A percentile compares a stretch with the other conserved stretches of the same genome.
phyloP scores from a whole-genome alignment of 2,888 invertebrate species.

The Dryobota labecula region DNA sequence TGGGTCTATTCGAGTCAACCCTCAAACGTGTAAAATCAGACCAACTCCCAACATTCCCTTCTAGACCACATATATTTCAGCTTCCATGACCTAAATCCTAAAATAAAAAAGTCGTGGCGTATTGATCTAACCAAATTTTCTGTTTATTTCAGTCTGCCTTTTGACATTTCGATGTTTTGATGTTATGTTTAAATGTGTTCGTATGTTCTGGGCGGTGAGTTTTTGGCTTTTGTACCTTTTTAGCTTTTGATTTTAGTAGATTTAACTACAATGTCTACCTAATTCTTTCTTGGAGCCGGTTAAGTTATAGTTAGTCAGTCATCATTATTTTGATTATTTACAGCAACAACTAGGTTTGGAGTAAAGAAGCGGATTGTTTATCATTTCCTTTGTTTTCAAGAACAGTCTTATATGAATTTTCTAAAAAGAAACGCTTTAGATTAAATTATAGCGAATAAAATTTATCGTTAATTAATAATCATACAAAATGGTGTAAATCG shows the following conservation, averaged over 20 bases:
- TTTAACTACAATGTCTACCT: background rate
- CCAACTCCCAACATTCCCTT: conserved; percentile 42
- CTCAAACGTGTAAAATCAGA: conserved; percentile 23
- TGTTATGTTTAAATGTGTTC: background rate
- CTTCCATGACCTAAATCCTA: conserved; percentile 77
- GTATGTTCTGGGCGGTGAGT: background rate
- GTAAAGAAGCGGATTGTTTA: background rate
- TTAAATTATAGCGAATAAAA: background rate
- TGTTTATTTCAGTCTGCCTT: conserved; percentile 30
- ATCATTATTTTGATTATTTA: background rate
- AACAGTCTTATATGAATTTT: background rate
- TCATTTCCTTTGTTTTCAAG: background rate
- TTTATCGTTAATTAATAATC: background rate
- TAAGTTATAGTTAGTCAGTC: no score
- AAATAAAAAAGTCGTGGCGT: conserved; percentile 64
- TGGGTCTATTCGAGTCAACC: background rate
- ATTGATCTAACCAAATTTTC: conserved; percentile 73
- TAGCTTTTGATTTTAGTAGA: background rate
- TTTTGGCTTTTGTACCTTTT: background rate
- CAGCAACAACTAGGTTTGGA: background rate
- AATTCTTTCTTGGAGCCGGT: fast-evolving
- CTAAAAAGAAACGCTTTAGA: background rate
- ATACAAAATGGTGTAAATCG: background rate
- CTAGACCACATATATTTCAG: conserved; percentile 76
- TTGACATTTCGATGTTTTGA: conserved; percentile 9